Evolutionary conservation across 2,797 vertebrate genomes (phyloP).

Genomic region (Pristis pectinata): DNA sequence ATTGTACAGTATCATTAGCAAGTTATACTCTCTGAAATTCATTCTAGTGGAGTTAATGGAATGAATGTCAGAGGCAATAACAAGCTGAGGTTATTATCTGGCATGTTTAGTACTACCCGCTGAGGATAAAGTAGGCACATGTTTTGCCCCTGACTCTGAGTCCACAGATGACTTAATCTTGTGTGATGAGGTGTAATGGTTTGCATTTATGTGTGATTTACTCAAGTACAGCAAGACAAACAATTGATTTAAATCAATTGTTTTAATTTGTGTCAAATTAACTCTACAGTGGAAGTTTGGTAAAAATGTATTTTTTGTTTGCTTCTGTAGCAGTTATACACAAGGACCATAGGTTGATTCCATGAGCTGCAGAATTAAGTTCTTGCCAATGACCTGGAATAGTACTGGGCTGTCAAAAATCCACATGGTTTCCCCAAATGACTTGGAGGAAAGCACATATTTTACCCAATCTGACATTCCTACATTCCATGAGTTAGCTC

Average conservation of each 20-base stretch:
- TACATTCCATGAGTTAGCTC: neutral
- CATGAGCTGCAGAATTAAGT: neutral
- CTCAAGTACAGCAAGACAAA: neutral
- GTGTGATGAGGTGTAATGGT: neutral
- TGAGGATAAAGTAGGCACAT: too few species aligned
- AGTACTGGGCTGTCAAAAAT: too few species aligned
- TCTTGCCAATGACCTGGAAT: neutral
- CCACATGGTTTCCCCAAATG: neutral
- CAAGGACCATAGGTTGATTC: neutral
- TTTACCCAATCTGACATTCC: too few species aligned
- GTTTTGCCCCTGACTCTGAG: neutral
- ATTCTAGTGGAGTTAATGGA: too few species aligned
- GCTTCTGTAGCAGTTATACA: neutral
- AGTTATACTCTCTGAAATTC: too few species aligned
- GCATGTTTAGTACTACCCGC: too few species aligned
- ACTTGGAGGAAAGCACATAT: neutral
- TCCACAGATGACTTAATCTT: neutral
- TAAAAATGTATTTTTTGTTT: neutral
- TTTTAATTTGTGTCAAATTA: slow-evolving; percentile 31
- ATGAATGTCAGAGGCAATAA: too few species aligned
- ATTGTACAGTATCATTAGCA: too few species aligned
- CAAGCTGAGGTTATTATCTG: too few species aligned
- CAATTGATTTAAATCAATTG: neutral
- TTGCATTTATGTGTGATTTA: neutral
- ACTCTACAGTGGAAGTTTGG: neutral